Percentiles rank a stretch among this genome's conserved stretches.
Conservation (phyloP, 2,113 vertebrate species). For the Vulpes ferrilata region DNA sequence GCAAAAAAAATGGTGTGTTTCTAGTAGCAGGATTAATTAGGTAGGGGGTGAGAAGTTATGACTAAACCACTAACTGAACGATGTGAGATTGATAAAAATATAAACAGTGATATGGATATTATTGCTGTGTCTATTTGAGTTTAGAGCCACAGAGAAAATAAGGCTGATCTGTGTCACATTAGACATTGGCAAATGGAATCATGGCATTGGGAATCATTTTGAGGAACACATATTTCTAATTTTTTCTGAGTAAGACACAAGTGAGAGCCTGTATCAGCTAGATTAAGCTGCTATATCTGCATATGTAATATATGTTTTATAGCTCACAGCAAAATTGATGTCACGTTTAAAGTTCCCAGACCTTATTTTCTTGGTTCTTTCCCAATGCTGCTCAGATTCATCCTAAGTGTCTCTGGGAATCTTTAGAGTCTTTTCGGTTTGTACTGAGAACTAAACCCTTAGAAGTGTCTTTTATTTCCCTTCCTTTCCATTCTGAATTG, state of each 20-base stretch:
- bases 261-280: not conserved
- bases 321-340: not conserved
- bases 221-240: not conserved
- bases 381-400: not conserved
- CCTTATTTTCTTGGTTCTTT: not conserved
- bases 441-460: slow-evolving; percentile 14
- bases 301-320: not conserved
- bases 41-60: not conserved
- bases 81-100: not conserved
- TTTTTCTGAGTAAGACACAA: not conserved
- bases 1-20: not conserved
- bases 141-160: slow-evolving; percentile 8
- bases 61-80: not conserved
- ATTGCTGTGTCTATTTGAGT: slow-evolving; percentile 11
- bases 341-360: not conserved
- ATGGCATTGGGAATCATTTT: slow-evolving; percentile 10
- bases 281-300: not conserved
- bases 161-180: not conserved
- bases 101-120: not conserved
- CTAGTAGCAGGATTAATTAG: not conserved
- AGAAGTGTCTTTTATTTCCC: not conserved
- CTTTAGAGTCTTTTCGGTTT: not conserved
- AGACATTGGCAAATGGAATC: not conserved
- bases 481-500: not conserved
- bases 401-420: slow-evolving; percentile 14